Base-by-base conservation (phyloP, 1,140 invertebrate genomes). In the Calephelis virginiensis region DNA sequence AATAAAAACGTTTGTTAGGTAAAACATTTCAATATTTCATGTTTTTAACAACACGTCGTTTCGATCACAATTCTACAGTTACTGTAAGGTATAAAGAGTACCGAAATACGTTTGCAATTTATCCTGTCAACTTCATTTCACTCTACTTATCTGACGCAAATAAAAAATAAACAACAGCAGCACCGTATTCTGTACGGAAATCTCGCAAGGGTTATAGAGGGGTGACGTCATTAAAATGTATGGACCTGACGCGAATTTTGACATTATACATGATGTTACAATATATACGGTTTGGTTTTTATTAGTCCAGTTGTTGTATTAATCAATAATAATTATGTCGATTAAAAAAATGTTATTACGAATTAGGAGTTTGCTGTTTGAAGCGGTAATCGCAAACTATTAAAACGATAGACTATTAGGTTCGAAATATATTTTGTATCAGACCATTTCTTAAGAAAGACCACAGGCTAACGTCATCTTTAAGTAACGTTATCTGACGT, bases 151-250 rank as follows among this genome's bases (percentile, higher is more conserved):
- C 56, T 28, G 56, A 50, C 46, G 45, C 45, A 37, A 56, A 56
- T 14, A 62, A 64, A 65, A 73, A 73, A 69, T 69, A 77, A 76
- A 79, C 75, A 82, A 81, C 63, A 40, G 63, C 28, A 64, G 71
- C 70, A 71, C 71, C 28, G 71, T 67, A 70, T 72, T 72, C 50
- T 65, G 64, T 46, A 66, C 73, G 63, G 68, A 71, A 77, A 77
- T 73, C 73, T 81, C 73, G 77, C 68, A 83, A 82, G 82, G 81
- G 79, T 81, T 80, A 64, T 37, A n/a, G 67, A 69, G 77, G 78
- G 76, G 76, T 82, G 78, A 76, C 68, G 81, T 82, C 80, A 84
- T 86, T 86, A 86, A 86, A 86, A 83, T 84, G 79, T 71, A 86
- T 81, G 77, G 75, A 63, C 61, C 28, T 49, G 69, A 70, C 71